Base-by-base conservation (phyloP, 2,113 vertebrate species). In the Amblyornis subalaris region DNA sequence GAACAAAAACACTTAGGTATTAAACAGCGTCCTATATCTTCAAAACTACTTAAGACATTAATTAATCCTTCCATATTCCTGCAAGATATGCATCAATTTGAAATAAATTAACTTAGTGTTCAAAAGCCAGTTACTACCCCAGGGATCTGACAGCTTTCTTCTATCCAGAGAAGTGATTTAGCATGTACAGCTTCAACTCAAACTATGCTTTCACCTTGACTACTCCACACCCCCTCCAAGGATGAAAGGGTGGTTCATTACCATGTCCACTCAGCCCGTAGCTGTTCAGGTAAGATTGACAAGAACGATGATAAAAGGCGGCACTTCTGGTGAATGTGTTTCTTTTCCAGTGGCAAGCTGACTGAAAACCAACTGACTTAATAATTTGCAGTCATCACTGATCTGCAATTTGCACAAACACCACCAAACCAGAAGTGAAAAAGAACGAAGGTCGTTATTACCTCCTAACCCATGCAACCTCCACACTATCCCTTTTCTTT, bases 61-160 rank as follows among this genome's bases (percentile, higher is more conserved):
- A 95, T 94, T 94, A 95, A 93, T 94, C 54, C 64, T 90, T 48
- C 40, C 75, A 85, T 79, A 76, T 72, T 85, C 75, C 58, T 88
- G 29, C 58, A 91, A 96, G 78, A 93, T 95, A 93, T 36, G 44
- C 42, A 94, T 94, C 82, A 85, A 77, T n/a, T 74, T 14, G 31
- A 85, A 89, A 81, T 31, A 95, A 95, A 89, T 88, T 33, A 94
- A 93, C 33, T 76, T 50, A 73, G 47, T 66, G 42, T 80, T 95
- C 72, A 93, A 79, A 93, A 95, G 67, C 35, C 72, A 88, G 64
- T 29, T 70, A 70, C 38, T n/a, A 93, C 93, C 64, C 87, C 58
- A 85, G 87, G 82, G 94, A 95, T 67, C 44, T 23, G 28, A 74
- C 44, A 86, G 77, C 31, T 93, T 90, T 71, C 40, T 62, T 80